A percentile compares a stretch with the other conserved stretches of the same genome.
Evolutionary conservation across 2,797 vertebrate species (phyloP).

Genomic region (Scolopax rusticola): DNA sequence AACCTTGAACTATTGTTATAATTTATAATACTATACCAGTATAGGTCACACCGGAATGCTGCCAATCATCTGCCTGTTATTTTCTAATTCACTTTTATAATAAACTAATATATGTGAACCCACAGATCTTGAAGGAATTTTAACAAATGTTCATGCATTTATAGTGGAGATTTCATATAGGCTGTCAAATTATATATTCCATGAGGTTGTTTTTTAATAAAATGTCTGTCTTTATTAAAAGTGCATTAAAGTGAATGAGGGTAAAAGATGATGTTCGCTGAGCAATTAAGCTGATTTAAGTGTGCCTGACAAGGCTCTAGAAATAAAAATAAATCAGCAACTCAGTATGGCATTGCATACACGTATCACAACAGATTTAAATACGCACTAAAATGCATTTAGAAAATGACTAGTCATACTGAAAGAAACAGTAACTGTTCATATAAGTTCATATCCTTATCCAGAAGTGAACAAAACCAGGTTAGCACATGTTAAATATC

Average conservation of each 20-base stretch:
- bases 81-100: not conserved
- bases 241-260: conserved; percentile 31
- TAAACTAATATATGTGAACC: not conserved
- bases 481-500: not conserved
- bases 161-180: conserved; percentile 25
- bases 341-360: not conserved
- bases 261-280: conserved; percentile 33
- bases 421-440: not conserved
- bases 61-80: not conserved
- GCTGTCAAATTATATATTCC: conserved; percentile 29
- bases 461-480: not conserved
- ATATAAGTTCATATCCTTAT: not conserved
- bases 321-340: not conserved
- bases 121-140: conserved; percentile 24
- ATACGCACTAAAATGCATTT: not conserved
- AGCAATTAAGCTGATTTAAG: conserved; percentile 52
- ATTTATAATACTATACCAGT: not conserved
- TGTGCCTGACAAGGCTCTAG: not conserved
- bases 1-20: not conserved
- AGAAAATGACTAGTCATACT: not conserved
- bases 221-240: conserved; percentile 50
- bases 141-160: conserved; percentile 35
- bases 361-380: not conserved
- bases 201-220: conserved; percentile 29
- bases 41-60: not conserved